Percentiles rank a stretch among this genome's conserved stretches.
phyloP scores from a whole-genome alignment of 2,797 vertebrate genomes.

The Diplodus sargus region DNA sequence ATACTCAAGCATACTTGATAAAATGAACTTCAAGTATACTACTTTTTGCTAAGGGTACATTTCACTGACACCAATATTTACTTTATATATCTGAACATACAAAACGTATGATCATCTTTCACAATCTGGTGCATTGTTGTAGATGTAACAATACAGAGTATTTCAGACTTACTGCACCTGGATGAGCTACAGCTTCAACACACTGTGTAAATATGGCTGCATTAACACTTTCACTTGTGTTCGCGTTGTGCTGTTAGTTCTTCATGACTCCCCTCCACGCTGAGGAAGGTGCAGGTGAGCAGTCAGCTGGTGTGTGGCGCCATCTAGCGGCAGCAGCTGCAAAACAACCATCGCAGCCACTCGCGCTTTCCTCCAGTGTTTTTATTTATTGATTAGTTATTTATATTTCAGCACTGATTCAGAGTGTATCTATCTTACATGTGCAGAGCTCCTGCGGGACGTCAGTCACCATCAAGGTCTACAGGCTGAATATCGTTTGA shows the following conservation, averaged over 20 bases:
- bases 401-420: background rate
- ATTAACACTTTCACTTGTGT: background rate
- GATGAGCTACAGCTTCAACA: background rate
- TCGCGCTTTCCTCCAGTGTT: background rate
- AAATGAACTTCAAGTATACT: too few relatives aligned
- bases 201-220: background rate
- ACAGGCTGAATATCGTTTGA: constrained; percentile 6
- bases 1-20: too few relatives aligned
- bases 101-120: background rate
- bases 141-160: background rate
- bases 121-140: background rate
- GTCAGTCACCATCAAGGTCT: background rate
- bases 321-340: constrained; percentile 58
- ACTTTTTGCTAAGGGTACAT: too few relatives aligned
- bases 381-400: background rate
- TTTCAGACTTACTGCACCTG: too few relatives aligned
- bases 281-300: background rate
- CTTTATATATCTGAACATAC: background rate
- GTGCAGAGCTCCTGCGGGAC: background rate
- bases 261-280: background rate
- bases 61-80: background rate
- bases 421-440: background rate
- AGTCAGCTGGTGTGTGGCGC: constrained; percentile 39
- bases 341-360: constrained; percentile 7
- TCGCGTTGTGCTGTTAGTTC: background rate